Base-by-base conservation (phyloP, 2,797 vertebrate species). In the Hylomyscus alleni region DNA sequence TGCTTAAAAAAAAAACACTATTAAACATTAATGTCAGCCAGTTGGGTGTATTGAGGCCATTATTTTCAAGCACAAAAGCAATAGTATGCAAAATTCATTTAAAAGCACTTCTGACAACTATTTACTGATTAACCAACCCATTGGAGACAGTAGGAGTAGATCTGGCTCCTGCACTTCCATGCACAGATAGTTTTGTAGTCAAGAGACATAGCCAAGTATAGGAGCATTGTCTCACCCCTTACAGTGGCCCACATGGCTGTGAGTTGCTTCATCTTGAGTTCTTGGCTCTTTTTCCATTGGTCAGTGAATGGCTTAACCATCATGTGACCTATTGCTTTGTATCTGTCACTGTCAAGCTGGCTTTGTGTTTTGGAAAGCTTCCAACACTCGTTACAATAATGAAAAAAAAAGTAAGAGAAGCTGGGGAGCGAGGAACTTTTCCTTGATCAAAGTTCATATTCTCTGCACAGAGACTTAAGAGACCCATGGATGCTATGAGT, bases 341-440 rank as follows among this genome's bases (percentile, higher is more conserved):
- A 84, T 97, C 94, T 96, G 82, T 96, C 94, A 93, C 47, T 92
- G 56, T 93, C 90, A 93, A 75, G 20, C 90, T 94, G 75, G 12
- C 85, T 80, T 77, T 93, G 91, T 83, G 37, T 95, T 95, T 95
- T 94, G 87, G 94, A 97, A 86, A 86, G 52, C 82, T 95, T 93
- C 96, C 88, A 92, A 50, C 6, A 76, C 75, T 96, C 47, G 87
- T 96, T 97, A 91, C 82, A 89, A 65, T 94, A 87, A 94, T 93
- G 81, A 88, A 82, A 83, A 82, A 83, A 24, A 34, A 15, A 3
- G 54, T 31, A 6, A 65, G 26, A 44, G 40, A 75, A 37, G 34
- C 17, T 80, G 54, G 22, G 31, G 50, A 89, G 50, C 24, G 69
- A 52, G 58, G 26, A 13, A n/a, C 17, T 62, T 89, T 40, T 75